phyloP scores from a whole-genome alignment of 2,797 vertebrate genomes.

The Chrysocyon brachyurus region DNA sequence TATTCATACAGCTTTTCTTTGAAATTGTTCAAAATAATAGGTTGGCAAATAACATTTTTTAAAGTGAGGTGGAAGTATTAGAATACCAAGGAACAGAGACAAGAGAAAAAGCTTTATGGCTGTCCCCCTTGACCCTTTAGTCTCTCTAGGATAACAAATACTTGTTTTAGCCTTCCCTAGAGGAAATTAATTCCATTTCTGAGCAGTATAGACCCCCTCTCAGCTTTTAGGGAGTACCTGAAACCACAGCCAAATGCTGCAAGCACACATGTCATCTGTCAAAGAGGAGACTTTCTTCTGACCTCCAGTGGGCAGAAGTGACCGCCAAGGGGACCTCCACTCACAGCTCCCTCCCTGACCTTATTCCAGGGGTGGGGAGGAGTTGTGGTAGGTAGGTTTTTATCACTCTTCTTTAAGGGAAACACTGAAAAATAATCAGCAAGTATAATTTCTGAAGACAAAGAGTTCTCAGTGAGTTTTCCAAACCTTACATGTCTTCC shows the following conservation, averaged over 20 bases:
- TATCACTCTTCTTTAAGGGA: neutral
- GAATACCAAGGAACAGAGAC: slow-evolving; percentile 15
- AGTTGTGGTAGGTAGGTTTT: neutral
- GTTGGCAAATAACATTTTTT: neutral
- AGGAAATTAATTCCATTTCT: neutral
- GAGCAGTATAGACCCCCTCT: neutral
- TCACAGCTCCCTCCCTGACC: neutral
- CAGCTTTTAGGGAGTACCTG: neutral
- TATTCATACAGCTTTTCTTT: slow-evolving; percentile 7
- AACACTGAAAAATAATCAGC: neutral
- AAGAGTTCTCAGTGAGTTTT: slow-evolving; percentile 43
- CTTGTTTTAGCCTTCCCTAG: neutral
- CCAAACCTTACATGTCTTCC: neutral
- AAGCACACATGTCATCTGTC: neutral
- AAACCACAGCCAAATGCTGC: neutral
- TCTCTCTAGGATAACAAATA: neutral
- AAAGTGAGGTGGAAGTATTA: slow-evolving; percentile 20
- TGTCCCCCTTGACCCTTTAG: neutral
- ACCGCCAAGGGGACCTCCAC: neutral
- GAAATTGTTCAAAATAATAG: slow-evolving; percentile 27
- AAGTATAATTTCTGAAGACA: neutral
- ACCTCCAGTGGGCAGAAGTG: neutral
- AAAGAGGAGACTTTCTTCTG: neutral
- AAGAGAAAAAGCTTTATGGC: slow-evolving; percentile 46
- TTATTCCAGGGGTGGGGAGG: neutral